These are phyloP conservation scores for Cabera pusaria DNA, from an alignment of 2,888 invertebrate species.

Conservation along the genomic window DNA sequence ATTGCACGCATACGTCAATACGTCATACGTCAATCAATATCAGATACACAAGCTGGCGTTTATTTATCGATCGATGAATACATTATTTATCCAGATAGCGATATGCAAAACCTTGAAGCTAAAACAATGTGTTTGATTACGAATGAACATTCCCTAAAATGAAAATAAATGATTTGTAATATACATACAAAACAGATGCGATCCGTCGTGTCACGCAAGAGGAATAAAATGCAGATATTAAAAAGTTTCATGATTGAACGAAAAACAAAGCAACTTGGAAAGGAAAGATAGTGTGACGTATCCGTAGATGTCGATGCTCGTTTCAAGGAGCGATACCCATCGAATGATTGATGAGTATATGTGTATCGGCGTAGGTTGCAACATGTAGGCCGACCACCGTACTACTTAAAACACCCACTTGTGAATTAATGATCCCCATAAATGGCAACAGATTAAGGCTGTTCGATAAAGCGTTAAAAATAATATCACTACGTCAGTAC, in stretches of 20 bases:
- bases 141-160: slow-evolving; percentile 35
- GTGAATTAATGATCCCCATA: slow-evolving; percentile 53
- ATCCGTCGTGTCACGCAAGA: slow-evolving; percentile 25
- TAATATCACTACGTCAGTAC: slow-evolving; percentile 21
- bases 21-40: slow-evolving; percentile 22
- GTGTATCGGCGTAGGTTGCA: slow-evolving; percentile 64
- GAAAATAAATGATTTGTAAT: slow-evolving; percentile 38
- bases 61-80: slow-evolving; percentile 26
- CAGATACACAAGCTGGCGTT: slow-evolving; percentile 4
- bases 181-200: slow-evolving; percentile 36
- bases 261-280: slow-evolving; percentile 23
- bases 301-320: slow-evolving; percentile 11
- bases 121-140: slow-evolving; percentile 32
- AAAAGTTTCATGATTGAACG: slow-evolving; percentile 44
- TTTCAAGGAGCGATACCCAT: slow-evolving; percentile 55
- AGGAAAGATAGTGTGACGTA: slow-evolving; percentile 27
- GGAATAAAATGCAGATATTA: slow-evolving; percentile 32
- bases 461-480: slow-evolving; percentile 22
- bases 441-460: slow-evolving; percentile 38
- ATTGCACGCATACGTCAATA: not conserved
- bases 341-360: slow-evolving; percentile 68
- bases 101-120: slow-evolving; percentile 37
- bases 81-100: slow-evolving; percentile 28
- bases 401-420: slow-evolving; percentile 64
- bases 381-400: slow-evolving; percentile 56